A percentile compares a stretch with the other conserved stretches of the same genome.
Conservation (phyloP, 1,140 invertebrate genomes). For the Drosophila orena region DNA sequence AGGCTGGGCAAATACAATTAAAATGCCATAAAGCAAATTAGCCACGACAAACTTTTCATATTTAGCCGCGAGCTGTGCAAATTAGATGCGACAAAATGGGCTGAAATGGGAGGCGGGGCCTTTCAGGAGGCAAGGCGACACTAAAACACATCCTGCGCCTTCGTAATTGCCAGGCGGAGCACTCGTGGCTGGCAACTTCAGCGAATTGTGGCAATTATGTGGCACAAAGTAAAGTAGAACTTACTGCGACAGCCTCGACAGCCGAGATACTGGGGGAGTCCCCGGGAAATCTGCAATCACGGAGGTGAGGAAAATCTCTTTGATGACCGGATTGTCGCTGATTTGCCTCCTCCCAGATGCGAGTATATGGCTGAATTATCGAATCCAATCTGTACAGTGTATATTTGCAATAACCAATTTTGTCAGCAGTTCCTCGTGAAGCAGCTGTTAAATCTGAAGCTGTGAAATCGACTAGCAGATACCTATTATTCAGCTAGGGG, state of each 20-base stretch:
- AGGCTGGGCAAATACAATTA: constrained; percentile 78
- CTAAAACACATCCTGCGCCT: constrained; percentile 77
- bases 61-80: constrained; percentile 73
- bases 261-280: constrained; percentile 17
- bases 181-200: constrained; percentile 74
- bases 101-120: not conserved
- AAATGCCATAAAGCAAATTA: constrained; percentile 83
- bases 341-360: not conserved
- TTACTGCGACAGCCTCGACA: constrained; percentile 19
- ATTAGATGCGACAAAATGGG: constrained; percentile 68
- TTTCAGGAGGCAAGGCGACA: constrained; percentile 40
- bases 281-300: constrained; percentile 27
- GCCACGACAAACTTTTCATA: constrained; percentile 82
- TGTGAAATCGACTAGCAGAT: too few species aligned
- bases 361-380: not conserved
- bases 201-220: constrained; percentile 82
- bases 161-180: constrained; percentile 76
- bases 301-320: constrained; percentile 27
- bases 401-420: not conserved
- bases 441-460: too few species aligned
- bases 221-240: constrained; percentile 72
- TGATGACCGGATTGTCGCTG: constrained; percentile 3
- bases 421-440: too few species aligned
- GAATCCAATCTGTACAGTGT: not conserved
- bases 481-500: too few species aligned